Percentiles rank a stretch among this genome's conserved stretches.
phyloP scores from a whole-genome alignment of 2,797 vertebrate species.

The Coregonus sp. region DNA sequence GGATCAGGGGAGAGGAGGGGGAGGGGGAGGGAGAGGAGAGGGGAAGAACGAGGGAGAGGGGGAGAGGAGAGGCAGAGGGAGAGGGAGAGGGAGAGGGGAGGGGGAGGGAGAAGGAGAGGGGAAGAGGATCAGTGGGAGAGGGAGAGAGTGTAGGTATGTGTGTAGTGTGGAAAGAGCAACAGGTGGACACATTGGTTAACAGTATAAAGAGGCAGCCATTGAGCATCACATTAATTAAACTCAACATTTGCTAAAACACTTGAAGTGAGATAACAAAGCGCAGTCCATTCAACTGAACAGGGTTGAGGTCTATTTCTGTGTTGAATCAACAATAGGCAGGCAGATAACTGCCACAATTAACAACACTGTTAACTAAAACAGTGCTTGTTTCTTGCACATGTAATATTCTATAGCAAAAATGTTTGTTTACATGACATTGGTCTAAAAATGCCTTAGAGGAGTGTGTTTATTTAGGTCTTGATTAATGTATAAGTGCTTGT shows the following conservation, averaged over 20 bases:
- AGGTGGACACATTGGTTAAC: not conserved
- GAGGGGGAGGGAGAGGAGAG: not conserved
- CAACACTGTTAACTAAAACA: slow-evolving; percentile 6
- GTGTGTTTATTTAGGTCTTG: not conserved
- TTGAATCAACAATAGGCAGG: slow-evolving; percentile 2
- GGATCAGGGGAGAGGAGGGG: too few relatives aligned
- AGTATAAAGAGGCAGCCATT: slow-evolving; percentile 19
- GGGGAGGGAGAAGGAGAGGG: not conserved
- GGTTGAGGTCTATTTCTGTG: slow-evolving; percentile 41
- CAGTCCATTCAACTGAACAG: slow-evolving; percentile 18
- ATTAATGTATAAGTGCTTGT: slow-evolving; percentile 18
- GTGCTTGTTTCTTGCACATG: not conserved
- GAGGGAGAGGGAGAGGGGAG: not conserved
- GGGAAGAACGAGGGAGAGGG: not conserved
- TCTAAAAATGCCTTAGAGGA: not conserved
- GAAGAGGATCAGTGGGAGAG: not conserved
- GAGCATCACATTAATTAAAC: slow-evolving; percentile 19
- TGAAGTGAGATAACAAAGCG: slow-evolving; percentile 41
- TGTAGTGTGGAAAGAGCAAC: slow-evolving; percentile 10
- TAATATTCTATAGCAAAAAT: not conserved
- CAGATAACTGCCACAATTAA: slow-evolving; percentile 29
- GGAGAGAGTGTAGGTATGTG: not conserved
- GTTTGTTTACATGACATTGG: slow-evolving; percentile 3
- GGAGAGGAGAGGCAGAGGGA: not conserved
- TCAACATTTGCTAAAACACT: slow-evolving; percentile 43